Base-by-base conservation (phyloP, 92 coral and sea anemone species). In the Paragorgia papillata region DNA sequence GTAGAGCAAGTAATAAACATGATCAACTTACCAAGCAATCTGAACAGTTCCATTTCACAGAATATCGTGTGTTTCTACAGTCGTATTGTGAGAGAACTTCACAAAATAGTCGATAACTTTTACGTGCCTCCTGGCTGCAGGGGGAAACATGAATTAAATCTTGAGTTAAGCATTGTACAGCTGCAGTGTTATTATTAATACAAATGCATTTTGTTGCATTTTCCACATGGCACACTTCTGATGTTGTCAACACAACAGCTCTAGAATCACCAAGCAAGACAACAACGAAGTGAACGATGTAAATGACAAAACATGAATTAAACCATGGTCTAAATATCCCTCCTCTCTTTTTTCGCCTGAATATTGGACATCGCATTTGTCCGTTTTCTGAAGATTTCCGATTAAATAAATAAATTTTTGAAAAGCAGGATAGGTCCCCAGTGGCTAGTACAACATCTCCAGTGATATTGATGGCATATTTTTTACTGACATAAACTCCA, bases 31-130 rank as follows among this genome's bases (percentile, higher is more conserved):
- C 89, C 86, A 76, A 68, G 59, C 89, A 86, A 70, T 86, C 86
- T 49, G 46, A n/a, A 54, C 89, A 86, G 40, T 60, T 76, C 86
- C 86, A 86, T 61, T 83, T 84, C 65, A 86, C 89, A 39, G 89
- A 86, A 70, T 86, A 86, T 30, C 21, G 37, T n/a, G 49, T 62
- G n/a, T n/a, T n/a, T 10, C 24, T 48, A 57, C 89, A 86, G 32
- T 86, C 89, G 33, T 75, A 62, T 30, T 85, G 86, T 28, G 69
- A 65, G 49, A 86, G 70, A 31, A 86, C 80, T 57, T 61, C 86
- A 25, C 79, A 60, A 76, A 86, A 86, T 35, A 46, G 51, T 39
- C 58, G 69, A 59, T 66, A 75, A 49, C 62, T 70, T 50, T 66
- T 53, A 30, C 41, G 63, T 29, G 82, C 86, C 20, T 65, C 57